phyloP scores from a whole-genome alignment of 2,113 vertebrate species.

The Eolophus roseicapilla region DNA sequence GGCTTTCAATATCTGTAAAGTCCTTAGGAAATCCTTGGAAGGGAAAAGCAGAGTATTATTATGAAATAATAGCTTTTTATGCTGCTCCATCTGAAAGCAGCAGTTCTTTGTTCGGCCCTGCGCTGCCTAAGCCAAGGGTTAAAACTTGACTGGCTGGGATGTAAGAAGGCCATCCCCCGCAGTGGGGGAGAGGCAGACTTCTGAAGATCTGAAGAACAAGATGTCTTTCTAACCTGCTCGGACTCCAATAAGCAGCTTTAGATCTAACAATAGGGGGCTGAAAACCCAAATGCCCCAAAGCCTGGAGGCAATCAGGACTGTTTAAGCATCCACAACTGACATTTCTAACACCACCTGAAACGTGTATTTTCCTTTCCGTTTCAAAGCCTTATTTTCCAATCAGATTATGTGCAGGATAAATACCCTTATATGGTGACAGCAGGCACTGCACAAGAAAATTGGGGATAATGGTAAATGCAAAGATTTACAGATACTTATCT shows the following conservation, averaged over 20 bases:
- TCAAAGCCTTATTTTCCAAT: conserved; percentile 64
- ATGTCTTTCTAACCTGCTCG: conserved; percentile 39
- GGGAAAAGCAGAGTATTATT: conserved; percentile 32
- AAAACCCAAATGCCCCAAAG: conserved; percentile 57
- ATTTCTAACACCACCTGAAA: conserved; percentile 61
- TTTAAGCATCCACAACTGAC: conserved; percentile 48
- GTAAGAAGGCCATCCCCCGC: not conserved
- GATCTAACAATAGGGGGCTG: conserved; percentile 54
- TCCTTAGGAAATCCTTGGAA: conserved; percentile 45
- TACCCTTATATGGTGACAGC: conserved; percentile 52
- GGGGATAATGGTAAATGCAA: conserved; percentile 66
- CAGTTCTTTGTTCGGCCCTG: not conserved
- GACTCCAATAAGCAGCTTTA: conserved; percentile 61
- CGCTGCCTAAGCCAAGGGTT: conserved; percentile 31
- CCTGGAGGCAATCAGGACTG: conserved; percentile 53
- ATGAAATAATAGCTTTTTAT: conserved; percentile 52
- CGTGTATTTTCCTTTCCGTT: conserved; percentile 52
- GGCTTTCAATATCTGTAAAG: conserved; percentile 39
- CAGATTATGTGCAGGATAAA: conserved; percentile 64
- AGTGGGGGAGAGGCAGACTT: not conserved
- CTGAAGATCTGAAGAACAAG: conserved; percentile 35
- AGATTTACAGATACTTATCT: conserved; percentile 70
- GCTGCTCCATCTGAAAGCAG: conserved; percentile 39
- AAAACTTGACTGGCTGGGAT: conserved; percentile 36
- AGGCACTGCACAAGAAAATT: conserved; percentile 66